Percentiles rank a stretch among this genome's conserved stretches.
Conservation (phyloP, 2,888 invertebrate genomes). For the Stenolophus ochropezus region DNA sequence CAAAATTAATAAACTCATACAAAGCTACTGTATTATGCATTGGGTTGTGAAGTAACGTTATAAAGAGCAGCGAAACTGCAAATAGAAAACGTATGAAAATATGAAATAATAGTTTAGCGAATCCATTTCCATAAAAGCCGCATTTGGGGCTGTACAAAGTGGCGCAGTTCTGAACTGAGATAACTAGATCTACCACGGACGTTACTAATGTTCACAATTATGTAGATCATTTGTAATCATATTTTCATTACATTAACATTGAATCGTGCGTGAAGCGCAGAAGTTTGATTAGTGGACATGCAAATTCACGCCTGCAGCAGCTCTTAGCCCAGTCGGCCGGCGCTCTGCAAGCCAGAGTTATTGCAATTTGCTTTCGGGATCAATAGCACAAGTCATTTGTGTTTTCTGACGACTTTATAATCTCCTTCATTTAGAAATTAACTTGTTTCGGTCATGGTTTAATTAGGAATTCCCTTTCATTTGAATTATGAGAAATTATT, state of each 20-base stretch:
- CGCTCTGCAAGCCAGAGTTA: no score
- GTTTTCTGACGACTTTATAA: no score
- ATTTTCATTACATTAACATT: conserved; percentile 52
- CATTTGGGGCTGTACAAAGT: conserved; percentile 21
- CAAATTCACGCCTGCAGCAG: conserved; percentile 32
- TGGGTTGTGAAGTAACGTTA: neutral
- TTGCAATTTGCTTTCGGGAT: no score
- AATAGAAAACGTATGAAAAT: neutral
- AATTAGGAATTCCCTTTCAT: no score
- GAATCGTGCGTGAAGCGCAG: conserved; percentile 40
- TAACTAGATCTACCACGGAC: conserved; percentile 15
- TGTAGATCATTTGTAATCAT: conserved; percentile 46
- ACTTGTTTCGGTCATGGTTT: no score
- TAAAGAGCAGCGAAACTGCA: neutral
- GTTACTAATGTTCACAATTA: conserved; percentile 39
- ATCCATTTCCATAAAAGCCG: conserved; percentile 30
- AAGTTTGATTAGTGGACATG: conserved; percentile 45
- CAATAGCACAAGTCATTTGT: no score
- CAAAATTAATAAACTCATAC: neutral
- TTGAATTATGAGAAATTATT: no score
- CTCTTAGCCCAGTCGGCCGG: no score
- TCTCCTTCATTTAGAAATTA: no score
- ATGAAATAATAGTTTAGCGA: conserved; percentile 2
- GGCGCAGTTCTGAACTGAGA: conserved; percentile 35
- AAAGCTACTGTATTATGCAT: neutral